Conservation (phyloP, 2,797 vertebrate species). For the Cetoscarus ocellatus region DNA sequence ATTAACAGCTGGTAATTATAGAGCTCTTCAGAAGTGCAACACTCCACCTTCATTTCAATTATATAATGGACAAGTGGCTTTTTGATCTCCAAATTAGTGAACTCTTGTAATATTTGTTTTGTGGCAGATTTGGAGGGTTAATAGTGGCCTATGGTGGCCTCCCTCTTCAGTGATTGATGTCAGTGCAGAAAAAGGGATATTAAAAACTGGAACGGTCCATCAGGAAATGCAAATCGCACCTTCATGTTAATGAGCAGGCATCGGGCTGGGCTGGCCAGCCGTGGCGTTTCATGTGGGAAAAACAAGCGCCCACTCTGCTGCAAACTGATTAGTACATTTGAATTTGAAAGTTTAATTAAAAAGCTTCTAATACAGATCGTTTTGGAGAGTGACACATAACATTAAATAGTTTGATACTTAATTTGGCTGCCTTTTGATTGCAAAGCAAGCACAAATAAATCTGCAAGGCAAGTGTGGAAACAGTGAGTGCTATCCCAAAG, state of each 20-base stretch:
- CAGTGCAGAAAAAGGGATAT: constrained; percentile 86
- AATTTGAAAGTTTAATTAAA: constrained; percentile 93
- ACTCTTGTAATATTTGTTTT: constrained; percentile 99
- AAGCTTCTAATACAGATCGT: constrained; percentile 88
- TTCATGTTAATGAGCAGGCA: constrained; percentile 92
- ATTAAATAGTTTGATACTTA: constrained; percentile 91
- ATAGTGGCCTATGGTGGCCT: constrained; percentile 96
- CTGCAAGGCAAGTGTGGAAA: constrained; percentile 66
- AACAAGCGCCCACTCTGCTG: constrained; percentile 79
- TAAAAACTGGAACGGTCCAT: constrained; percentile 90
- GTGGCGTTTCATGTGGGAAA: constrained; percentile 85
- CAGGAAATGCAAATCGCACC: constrained; percentile 93
- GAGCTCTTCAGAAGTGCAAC: constrained; percentile 96
- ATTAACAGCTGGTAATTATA: constrained; percentile 99
- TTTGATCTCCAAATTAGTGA: constrained; percentile 99
- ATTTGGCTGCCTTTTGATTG: constrained; percentile 89
- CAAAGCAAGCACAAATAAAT: constrained; percentile 64
- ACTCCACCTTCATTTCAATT: constrained; percentile 98
- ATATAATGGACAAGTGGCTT: constrained; percentile 99
- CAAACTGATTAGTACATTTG: constrained; percentile 85
- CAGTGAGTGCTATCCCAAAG: constrained; percentile 84
- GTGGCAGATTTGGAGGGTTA: constrained; percentile 98
- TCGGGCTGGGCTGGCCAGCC: constrained; percentile 79
- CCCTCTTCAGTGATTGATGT: constrained; percentile 92
- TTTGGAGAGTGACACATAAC: constrained; percentile 90